A percentile compares a stretch with the other conserved stretches of the same genome.
Evolutionary conservation across 1,140 invertebrate species (phyloP).

Genomic region (Drosophila jambulina): DNA sequence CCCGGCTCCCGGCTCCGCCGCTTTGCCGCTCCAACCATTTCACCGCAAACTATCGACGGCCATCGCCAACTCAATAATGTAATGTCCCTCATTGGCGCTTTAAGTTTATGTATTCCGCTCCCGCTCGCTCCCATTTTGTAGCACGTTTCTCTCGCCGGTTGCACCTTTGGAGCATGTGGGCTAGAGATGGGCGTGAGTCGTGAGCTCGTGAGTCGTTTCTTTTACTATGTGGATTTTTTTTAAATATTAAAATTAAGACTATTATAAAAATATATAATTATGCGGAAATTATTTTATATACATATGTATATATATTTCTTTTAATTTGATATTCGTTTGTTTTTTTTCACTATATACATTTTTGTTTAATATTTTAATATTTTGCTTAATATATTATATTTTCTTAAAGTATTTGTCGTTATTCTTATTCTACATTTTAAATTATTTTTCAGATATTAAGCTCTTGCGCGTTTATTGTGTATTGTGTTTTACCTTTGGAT

Average conservation of each 20-base stretch:
- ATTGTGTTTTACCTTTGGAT: background rate
- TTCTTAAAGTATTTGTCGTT: no score
- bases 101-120: constrained; percentile 60
- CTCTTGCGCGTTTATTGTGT: no score
- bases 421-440: background rate
- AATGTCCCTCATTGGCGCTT: constrained; percentile 77
- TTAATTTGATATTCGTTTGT: no score
- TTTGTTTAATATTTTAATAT: no score
- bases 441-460: background rate
- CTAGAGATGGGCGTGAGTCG: background rate
- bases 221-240: background rate
- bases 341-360: no score
- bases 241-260: background rate
- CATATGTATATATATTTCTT: no score
- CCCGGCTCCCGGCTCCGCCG: background rate
- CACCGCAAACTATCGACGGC: constrained; percentile 58
- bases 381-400: no score
- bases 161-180: background rate
- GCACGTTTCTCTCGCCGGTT: background rate
- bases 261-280: no score
- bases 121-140: constrained; percentile 12
- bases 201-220: background rate
- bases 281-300: no score
- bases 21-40: constrained; percentile 10
- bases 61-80: constrained; percentile 76